Percentiles rank a stretch among this genome's conserved stretches.
Evolutionary conservation across 1,140 invertebrate genomes (phyloP).

Genomic region (Philopotamus ludificatus): DNA sequence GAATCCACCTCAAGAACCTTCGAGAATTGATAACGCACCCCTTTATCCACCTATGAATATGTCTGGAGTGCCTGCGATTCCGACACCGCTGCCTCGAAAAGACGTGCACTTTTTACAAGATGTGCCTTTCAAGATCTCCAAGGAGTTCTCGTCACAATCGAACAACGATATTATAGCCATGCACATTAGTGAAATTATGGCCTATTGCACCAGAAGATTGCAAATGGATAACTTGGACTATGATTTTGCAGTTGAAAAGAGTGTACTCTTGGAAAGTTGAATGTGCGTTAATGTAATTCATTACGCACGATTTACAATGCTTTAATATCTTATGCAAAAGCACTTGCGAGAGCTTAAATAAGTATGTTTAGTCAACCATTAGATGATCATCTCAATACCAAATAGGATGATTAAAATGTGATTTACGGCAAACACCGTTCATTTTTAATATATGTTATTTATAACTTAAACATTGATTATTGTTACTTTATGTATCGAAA

Average conservation of each 20-base stretch:
- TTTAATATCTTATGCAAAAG: too few species aligned
- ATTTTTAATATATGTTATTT: too few species aligned
- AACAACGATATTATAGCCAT: slow-evolving; percentile 31
- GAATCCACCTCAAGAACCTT: background rate
- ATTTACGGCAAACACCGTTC: too few species aligned
- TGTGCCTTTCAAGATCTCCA: slow-evolving; percentile 35
- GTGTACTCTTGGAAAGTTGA: slow-evolving; percentile 34
- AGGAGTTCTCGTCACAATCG: slow-evolving; percentile 27
- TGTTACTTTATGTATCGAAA: too few species aligned
- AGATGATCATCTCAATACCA: too few species aligned
- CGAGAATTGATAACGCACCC: background rate
- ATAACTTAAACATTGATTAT: too few species aligned
- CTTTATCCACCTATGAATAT: slow-evolving; percentile 34
- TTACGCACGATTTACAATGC: too few species aligned
- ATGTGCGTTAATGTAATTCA: background rate
- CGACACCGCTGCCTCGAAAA: slow-evolving; percentile 18
- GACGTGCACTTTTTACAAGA: slow-evolving; percentile 36
- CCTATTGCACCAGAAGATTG: slow-evolving; percentile 33
- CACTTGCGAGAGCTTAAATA: too few species aligned
- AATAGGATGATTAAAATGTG: too few species aligned
- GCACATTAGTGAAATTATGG: slow-evolving; percentile 39
- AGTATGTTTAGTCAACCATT: too few species aligned
- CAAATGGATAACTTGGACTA: slow-evolving; percentile 31
- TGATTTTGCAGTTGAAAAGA: slow-evolving; percentile 40
- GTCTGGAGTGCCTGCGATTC: slow-evolving; percentile 2